Conservation (phyloP, 1,140 invertebrate genomes). For the Bombus difficillimus region DNA sequence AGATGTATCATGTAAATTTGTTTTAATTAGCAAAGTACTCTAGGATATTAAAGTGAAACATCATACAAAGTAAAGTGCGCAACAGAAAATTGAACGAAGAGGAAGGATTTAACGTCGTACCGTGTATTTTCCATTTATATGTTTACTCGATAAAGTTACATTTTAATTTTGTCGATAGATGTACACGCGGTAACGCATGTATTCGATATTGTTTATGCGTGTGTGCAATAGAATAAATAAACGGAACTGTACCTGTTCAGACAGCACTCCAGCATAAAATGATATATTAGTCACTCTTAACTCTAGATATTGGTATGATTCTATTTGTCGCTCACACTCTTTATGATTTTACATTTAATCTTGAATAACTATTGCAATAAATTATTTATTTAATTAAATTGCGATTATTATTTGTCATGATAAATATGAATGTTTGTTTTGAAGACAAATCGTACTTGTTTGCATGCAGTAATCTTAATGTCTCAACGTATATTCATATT, state of each 20-base stretch:
- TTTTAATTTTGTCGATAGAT: not conserved
- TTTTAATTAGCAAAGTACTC: not conserved
- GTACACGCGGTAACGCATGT: not conserved
- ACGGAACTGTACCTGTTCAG: not conserved
- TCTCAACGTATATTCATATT: too few relatives aligned
- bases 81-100: not conserved
- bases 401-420: not conserved
- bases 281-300: not conserved
- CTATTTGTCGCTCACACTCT: not conserved
- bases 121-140: not conserved
- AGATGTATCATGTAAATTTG: not conserved
- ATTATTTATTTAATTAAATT: not conserved
- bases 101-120: not conserved
- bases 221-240: not conserved
- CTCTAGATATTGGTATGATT: not conserved
- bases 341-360: not conserved
- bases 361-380: not conserved
- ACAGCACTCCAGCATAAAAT: not conserved
- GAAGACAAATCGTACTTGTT: not conserved
- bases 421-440: not conserved
- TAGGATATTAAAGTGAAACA: not conserved
- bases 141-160: not conserved
- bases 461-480: too few relatives aligned
- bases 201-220: not conserved
- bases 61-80: not conserved